Percentiles rank a stretch among this genome's conserved stretches.
phyloP scores from a whole-genome alignment of 2,113 vertebrate species.

The Heteronetta atricapilla region DNA sequence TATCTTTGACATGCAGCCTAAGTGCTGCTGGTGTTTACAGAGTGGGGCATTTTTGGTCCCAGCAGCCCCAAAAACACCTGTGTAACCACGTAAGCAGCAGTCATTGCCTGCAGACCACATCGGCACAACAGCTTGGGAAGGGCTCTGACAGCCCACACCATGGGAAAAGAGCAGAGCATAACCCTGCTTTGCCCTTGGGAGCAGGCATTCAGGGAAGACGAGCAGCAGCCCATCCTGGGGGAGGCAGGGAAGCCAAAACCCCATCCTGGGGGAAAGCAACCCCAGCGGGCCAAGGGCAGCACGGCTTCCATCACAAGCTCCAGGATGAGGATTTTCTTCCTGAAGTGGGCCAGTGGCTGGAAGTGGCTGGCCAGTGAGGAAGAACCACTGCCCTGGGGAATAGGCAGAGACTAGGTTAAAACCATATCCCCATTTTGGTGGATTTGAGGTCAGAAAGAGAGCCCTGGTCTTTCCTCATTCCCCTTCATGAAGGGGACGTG shows the following conservation, averaged over 20 bases:
- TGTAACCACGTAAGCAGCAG: not conserved
- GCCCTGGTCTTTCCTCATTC: not conserved
- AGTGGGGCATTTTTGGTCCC: not conserved
- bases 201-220: not conserved
- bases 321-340: not conserved
- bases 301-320: not conserved
- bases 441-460: not conserved
- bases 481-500: not conserved
- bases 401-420: not conserved
- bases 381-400: not conserved
- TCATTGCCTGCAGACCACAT: not conserved
- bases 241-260: not conserved
- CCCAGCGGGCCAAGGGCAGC: not conserved
- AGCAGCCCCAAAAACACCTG: not conserved
- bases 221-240: not conserved
- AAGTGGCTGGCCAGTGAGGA: not conserved
- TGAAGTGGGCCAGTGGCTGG: not conserved
- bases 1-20: not conserved
- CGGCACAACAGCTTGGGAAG: not conserved
- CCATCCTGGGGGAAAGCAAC: not conserved
- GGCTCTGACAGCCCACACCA: not conserved
- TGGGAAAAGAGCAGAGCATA: not conserved
- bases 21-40: not conserved
- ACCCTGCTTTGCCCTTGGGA: not conserved
- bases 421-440: not conserved